These are phyloP conservation scores for Phylloscopus trochiloides DNA, from an alignment of 2,113 vertebrate genomes.

Conservation along the genomic window DNA sequence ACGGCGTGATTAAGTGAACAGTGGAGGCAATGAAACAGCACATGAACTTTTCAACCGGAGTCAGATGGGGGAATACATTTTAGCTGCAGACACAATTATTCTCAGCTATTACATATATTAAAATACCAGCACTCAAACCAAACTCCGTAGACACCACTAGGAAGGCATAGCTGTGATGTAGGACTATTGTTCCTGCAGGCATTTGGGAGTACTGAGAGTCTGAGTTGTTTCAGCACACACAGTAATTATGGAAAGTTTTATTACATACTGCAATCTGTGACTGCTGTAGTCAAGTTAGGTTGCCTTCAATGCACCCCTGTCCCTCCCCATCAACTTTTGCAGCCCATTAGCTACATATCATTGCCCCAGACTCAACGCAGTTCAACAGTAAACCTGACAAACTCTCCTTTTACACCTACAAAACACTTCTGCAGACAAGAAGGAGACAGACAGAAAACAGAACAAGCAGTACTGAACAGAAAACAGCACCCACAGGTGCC, in stretches of 20 bases:
- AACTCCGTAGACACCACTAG: background rate
- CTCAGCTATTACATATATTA: background rate
- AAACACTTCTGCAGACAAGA: background rate
- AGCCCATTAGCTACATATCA: background rate
- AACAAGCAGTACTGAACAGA: background rate
- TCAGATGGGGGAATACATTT: background rate
- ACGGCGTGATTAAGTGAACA: background rate
- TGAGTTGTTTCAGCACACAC: background rate
- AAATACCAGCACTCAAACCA: background rate
- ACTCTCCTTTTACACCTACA: background rate
- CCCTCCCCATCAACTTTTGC: background rate
- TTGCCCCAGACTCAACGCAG: background rate
- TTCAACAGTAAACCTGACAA: background rate
- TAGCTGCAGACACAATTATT: background rate
- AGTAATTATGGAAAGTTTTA: background rate
- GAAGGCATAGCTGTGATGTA: background rate
- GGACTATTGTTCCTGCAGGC: background rate
- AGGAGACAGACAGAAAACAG: background rate
- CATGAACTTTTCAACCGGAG: background rate
- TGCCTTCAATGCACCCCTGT: background rate
- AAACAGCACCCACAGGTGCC: background rate
- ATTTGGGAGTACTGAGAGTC: background rate
- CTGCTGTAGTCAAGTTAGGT: background rate
- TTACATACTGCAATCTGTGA: background rate
- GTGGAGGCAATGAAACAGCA: background rate